Conservation (phyloP, 2,888 invertebrate genomes). For the Morinoia aosen region DNA sequence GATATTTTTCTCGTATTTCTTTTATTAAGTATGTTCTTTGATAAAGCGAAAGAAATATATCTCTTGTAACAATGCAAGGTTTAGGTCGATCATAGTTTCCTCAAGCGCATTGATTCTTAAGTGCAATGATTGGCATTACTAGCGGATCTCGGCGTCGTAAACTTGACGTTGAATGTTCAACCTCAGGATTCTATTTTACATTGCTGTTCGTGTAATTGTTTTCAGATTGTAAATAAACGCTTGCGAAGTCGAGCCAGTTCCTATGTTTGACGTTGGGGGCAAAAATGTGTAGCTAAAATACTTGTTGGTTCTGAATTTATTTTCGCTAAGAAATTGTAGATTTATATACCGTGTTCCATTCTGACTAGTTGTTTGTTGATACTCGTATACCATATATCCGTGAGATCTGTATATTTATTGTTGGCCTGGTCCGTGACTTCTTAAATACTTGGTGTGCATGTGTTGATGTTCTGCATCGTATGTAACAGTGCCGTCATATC, state of each 20-base stretch:
- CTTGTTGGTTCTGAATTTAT: background rate
- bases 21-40: background rate
- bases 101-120: background rate
- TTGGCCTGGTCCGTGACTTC: background rate
- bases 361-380: background rate
- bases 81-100: background rate
- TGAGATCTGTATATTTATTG: background rate
- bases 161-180: background rate
- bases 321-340: background rate
- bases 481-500: background rate
- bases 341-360: background rate
- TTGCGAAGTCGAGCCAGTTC: background rate
- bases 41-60: background rate
- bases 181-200: background rate
- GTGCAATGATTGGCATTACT: background rate
- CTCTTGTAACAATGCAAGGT: background rate
- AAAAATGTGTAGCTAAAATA: background rate
- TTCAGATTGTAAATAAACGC: background rate
- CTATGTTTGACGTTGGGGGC: background rate
- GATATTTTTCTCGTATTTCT: background rate
- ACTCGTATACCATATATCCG: constrained; percentile 3
- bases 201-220: background rate
- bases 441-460: background rate
- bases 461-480: background rate
- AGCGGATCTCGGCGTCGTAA: background rate